Base-by-base conservation (phyloP, 2,113 vertebrate genomes). In the Caloenas nicobarica region DNA sequence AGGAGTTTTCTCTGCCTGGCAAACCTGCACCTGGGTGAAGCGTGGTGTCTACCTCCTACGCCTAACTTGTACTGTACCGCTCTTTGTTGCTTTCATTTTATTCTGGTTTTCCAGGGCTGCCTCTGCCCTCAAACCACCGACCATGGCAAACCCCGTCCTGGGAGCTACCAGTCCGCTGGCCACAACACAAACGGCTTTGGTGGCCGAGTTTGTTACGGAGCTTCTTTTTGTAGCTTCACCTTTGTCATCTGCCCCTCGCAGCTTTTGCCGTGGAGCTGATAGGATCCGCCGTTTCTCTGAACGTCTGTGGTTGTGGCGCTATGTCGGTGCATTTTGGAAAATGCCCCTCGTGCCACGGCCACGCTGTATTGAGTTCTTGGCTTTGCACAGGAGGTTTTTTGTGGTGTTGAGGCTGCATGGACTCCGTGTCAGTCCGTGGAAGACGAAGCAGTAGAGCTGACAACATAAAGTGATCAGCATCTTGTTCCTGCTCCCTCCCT, bases 1-100 rank as follows among this genome's bases (percentile, higher is more conserved):
- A 65, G 87, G 87, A 84, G 90, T 96, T 96, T 96, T 93, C 81
- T 74, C 89, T 11, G 92, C 86, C 90, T n/a, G n/a, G n/a, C n/a
- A n/a, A n/a, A n/a, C n/a, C n/a, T n/a, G n/a, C n/a, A n/a, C n/a
- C n/a, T 83, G 93, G 62, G 15, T 96, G 86, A 77, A 64, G 79
- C 72, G n/a, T 3, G 24, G 74, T 9, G 1, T 86, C 88, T 82
- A 84, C 91, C 94, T 77, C 38, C 68, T 34, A 50, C 58, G 68
- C 72, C n/a, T 18, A 51, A 46, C 71, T 25, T 26, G 4, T 81
- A 11, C 34, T 16, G 12, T 23, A 36, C 66, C 1, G 1, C 26
- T 92, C 21, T 29, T 12, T 0, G 0, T 17, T 0, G 0, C 53
- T 54, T 78, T 62, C 3, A 56, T 66, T 77, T 54, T 15, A 40